These are phyloP conservation scores for Drosophila suzukii DNA, from an alignment of 1,140 invertebrate genomes.

Conservation along the genomic window DNA sequence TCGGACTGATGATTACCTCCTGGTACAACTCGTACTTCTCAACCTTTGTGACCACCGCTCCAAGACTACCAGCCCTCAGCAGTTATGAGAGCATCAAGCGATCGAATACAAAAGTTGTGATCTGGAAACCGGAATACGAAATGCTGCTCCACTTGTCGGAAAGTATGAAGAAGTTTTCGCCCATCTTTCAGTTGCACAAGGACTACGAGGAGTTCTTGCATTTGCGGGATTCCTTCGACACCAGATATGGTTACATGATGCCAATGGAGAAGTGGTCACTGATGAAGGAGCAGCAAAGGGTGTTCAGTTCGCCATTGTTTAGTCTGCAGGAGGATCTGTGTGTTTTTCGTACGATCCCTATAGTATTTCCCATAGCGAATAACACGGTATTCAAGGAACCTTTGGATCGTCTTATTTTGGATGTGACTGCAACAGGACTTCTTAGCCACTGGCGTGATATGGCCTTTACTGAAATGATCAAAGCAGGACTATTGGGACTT, in stretches of 20 bases:
- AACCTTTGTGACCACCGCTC: slow-evolving; percentile 64
- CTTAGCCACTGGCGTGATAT: slow-evolving; percentile 49
- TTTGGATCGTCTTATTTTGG: slow-evolving; percentile 52
- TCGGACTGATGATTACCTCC: slow-evolving; percentile 63
- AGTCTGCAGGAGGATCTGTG: slow-evolving; percentile 53
- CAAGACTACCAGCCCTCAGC: slow-evolving; percentile 12
- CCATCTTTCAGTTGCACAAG: slow-evolving; percentile 49
- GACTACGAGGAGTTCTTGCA: slow-evolving; percentile 48
- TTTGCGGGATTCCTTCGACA: slow-evolving; percentile 63
- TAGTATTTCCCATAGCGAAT: slow-evolving; percentile 55
- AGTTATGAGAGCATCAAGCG: slow-evolving; percentile 54
- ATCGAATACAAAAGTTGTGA: slow-evolving; percentile 44
- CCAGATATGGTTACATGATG: slow-evolving; percentile 65
- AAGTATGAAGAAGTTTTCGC: slow-evolving; percentile 36
- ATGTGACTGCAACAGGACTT: slow-evolving; percentile 55
- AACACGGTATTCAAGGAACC: slow-evolving; percentile 57
- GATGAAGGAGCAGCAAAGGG: slow-evolving; percentile 58
- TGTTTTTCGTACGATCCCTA: slow-evolving; percentile 50
- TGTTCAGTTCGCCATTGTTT: slow-evolving; percentile 66
- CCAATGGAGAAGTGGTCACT: slow-evolving; percentile 63
- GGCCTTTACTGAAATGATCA: slow-evolving; percentile 64
- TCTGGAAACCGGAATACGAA: slow-evolving; percentile 60
- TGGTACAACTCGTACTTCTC: slow-evolving; percentile 73
- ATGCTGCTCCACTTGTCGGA: slow-evolving; percentile 5
- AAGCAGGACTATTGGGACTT: slow-evolving; percentile 48